Base-by-base conservation (phyloP, 2,113 vertebrate genomes). In the Menidia beryllina region DNA sequence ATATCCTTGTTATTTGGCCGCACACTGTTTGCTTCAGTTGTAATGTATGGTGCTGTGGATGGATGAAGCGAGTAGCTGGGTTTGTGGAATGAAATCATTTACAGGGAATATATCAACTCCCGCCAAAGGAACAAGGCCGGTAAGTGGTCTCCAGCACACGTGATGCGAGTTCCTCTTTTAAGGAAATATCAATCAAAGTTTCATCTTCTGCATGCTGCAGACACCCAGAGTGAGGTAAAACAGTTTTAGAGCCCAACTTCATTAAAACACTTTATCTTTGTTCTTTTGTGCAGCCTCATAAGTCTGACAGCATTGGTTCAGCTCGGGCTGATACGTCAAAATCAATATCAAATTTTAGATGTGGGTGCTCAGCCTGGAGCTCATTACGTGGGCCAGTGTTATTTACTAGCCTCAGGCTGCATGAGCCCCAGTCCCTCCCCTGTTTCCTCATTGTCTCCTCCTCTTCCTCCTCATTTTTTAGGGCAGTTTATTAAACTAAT, bases 321-420 rank as follows among this genome's bases (percentile, higher is more conserved):
- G 53, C 67, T 63, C 55, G 3, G 54, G 47, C 14, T 12, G 20
- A 67, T 65, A 60, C 23, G 15, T 72, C 61, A 47, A 72, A 83
- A 88, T 88, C 85, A 85, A 82, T 87, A 86, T 51, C 43, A 71
- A 60, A 82, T 90, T 77, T 77, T 79, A 51, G 76, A 70, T 69
- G 72, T 76, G 19, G 6, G 36, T 13, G 51, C 55, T 57, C 49
- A 30, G 64, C 51, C 58, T 69, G 48, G 57, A 74, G 69, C 79
- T 82, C 64, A 83, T 85, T 76, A 81, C 75, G 63, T 23, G 54
- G 55, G 45, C 50, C 38, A 25, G 57, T 52, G 47, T 86, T 82
- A 70, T 86, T 88, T 88, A 85, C 84, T 62, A 56, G 72, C 70
- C 77, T 36, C 59, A 10, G 50, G 47, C 66, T 58, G 17, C 62